These are phyloP conservation scores for Hydrophis major DNA, from an alignment of 2,797 vertebrate species.

Conservation along the genomic window DNA sequence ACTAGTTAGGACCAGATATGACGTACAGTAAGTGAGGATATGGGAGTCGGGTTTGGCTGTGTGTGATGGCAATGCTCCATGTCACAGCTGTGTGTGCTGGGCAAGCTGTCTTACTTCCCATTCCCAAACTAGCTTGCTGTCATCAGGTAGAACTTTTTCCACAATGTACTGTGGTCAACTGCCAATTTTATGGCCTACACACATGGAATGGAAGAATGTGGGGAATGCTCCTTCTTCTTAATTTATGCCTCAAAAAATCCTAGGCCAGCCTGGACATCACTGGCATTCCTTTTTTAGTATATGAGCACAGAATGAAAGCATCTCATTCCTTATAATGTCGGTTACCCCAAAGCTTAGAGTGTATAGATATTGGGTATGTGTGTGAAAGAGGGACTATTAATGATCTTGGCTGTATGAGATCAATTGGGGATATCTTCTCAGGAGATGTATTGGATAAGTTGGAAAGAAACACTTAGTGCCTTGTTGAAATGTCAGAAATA, in stretches of 20 bases:
- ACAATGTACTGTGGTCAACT: neutral
- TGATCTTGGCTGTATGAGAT: neutral
- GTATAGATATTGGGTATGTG: neutral
- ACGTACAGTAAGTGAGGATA: neutral
- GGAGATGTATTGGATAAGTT: neutral
- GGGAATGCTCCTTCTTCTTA: neutral
- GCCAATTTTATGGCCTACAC: neutral
- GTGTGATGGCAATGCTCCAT: neutral
- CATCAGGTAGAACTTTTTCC: neutral
- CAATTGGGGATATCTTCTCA: neutral
- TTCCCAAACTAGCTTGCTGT: neutral
- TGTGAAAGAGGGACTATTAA: neutral
- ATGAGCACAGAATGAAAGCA: neutral
- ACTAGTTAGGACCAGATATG: neutral
- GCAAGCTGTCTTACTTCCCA: neutral
- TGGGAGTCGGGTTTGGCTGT: neutral
- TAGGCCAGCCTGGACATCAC: neutral
- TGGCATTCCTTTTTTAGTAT: neutral
- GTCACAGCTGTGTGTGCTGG: neutral
- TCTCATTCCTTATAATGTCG: neutral
- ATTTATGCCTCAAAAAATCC: neutral
- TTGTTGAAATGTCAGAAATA: neutral
- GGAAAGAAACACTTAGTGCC: neutral
- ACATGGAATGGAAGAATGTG: neutral
- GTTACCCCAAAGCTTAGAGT: neutral